Base-by-base conservation (phyloP, 2,113 vertebrate species). In the Burhinus bistriatus region DNA sequence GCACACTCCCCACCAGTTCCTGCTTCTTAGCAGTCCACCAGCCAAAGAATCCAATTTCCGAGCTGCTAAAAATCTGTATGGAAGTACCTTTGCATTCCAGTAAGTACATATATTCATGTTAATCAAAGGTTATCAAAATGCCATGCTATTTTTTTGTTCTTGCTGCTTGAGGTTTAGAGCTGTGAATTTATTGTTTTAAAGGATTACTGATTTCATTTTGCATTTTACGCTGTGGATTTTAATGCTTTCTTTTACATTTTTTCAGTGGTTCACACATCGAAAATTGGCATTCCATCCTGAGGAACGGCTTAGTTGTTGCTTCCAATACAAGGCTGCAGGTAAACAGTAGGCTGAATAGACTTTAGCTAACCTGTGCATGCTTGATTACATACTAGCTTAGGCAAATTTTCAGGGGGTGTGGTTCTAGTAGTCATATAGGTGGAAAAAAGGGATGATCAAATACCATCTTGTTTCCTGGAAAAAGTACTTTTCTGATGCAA, bases 41-140 rank as follows among this genome's bases (percentile, higher is more conserved):
- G 99, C 99, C 99, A 99, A 99, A 99, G 99, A 99, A 98, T 99
- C 99, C 93, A 99, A 99, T 98, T 99, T 99, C 94, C 97, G 98
- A 98, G 98, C 98, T 98, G 99, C 99, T 97, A 99, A 99, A 98
- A 99, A 98, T 97, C 98, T 98, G 91, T 99, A 99, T 2, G 99
- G 99, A 96, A 99, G 99, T 97, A 99, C 99, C 72, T 99, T 99
- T 91, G 99, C 99, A 95, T 99, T 99, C 98, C 99, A 99, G 99
- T 99, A 93, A 98, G 99, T 99, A 83, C 38, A 78, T 36, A 30
- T n/a, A 61, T 59, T 90, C 25, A 3, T 90, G 61, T 45, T 81
- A 87, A 81, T n/a, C 21, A 88, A 77, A 91, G 44, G 32, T 69
- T 61, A 57, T 12, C 45, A 66, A 92, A 96, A 95, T 90, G 38